Percentiles rank a stretch among this genome's conserved stretches.
Evolutionary conservation across 2,113 vertebrate species (phyloP).

Genomic region (Sclerurus mexicanus): DNA sequence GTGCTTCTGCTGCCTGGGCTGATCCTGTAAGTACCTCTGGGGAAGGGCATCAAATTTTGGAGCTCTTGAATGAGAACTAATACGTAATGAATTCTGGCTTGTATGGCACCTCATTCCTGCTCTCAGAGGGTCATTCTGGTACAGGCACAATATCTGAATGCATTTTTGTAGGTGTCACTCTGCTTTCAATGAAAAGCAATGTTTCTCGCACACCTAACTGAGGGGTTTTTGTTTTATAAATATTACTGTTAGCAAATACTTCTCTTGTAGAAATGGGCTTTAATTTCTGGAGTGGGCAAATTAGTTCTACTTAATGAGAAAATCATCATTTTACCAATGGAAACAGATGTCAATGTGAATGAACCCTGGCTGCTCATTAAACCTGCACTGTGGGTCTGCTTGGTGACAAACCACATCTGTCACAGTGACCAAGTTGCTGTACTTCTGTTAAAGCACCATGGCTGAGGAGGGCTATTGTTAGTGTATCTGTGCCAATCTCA

Average conservation of each 20-base stretch:
- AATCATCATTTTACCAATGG: not conserved
- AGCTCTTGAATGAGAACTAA: not conserved
- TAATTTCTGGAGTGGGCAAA: not conserved
- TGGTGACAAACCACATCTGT: not conserved
- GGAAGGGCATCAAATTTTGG: accelerated
- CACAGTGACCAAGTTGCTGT: not conserved
- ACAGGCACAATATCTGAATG: not conserved
- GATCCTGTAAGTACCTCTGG: not conserved
- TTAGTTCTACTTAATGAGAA: not conserved
- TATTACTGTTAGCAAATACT: not conserved
- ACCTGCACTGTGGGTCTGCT: not conserved
- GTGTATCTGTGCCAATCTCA: not conserved
- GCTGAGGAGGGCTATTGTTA: not conserved
- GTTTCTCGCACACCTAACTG: not conserved
- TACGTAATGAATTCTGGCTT: not conserved
- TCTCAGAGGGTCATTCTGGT: not conserved
- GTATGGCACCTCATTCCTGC: not conserved
- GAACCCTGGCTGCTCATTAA: not conserved
- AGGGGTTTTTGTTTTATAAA: not conserved
- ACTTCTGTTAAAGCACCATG: not conserved
- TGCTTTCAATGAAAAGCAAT: not conserved
- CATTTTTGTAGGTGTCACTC: accelerated
- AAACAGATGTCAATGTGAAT: not conserved
- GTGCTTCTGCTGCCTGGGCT: accelerated
- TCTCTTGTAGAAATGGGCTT: not conserved